Base-by-base conservation (phyloP, 2,113 vertebrate genomes). In the Scomber colias region DNA sequence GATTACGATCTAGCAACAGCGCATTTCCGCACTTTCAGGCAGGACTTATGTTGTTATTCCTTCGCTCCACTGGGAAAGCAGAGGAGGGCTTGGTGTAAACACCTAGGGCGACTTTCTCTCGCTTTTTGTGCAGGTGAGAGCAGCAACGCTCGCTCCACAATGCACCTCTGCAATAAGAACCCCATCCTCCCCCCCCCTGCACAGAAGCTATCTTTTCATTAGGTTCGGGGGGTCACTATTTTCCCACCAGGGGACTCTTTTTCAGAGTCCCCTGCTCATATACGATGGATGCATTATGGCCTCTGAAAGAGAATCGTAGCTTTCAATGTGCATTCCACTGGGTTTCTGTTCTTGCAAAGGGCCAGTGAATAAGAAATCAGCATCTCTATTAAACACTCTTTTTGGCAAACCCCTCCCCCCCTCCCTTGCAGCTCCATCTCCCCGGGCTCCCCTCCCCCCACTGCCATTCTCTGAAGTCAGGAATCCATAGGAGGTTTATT, bases 231-330 rank as follows among this genome's bases (percentile, higher is more conserved):
- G 96, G 96, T 96, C 96, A 96, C 92, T 51, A 90, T 56, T 92
- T 98, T 98, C 97, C 96, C 97, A 97, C 95, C 94, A 27, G 59
- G 94, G 94, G 94, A 94, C 89, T 92, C 88, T 93, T 92, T 95
- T 95, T 96, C 93, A 95, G 21, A 21, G 21, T 21, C 21, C 21
- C 21, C 21, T 21, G 90, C 94, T 91, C 94, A 94, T 92, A 95
- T 92, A 94, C 75, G 92, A 87, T 81, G 93, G 86, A 90, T 93
- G 94, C 95, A 95, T 90, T 88, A 87, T 83, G 82, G 94, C 93
- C 95, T 94, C 93, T 96, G 95, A 96, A 96, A 96, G 95, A 87
- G 84, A 94, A 80, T 76, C 10, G 79, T 67, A 45, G 73, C 83
- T 79, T 86, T 89, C 84, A 90, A 75, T 71, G 76, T 84, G 87